Evolutionary conservation across 2,888 invertebrate genomes (phyloP).

Genomic region (Amorpha juglandis): DNA sequence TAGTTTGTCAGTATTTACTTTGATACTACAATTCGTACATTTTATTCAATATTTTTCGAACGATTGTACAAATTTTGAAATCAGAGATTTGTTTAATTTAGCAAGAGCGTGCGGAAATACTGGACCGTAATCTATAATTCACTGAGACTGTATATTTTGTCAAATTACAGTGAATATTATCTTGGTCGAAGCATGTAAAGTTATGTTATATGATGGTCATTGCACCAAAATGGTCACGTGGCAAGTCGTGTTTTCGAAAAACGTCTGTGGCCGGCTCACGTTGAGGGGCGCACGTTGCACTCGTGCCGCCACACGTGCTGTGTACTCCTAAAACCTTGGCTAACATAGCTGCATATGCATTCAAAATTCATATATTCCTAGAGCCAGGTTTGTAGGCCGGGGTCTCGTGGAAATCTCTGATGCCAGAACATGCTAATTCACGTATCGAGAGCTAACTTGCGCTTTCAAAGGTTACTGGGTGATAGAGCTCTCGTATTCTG

Average conservation of each 20-base stretch:
- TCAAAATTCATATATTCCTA: constrained; percentile 63
- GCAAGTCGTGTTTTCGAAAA: constrained; percentile 28
- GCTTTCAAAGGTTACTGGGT: constrained; percentile 37
- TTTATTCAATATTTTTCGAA: neutral
- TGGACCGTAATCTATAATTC: neutral
- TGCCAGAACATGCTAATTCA: constrained; percentile 42
- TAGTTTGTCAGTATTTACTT: neutral
- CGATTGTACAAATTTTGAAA: neutral
- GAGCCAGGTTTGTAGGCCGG: constrained; percentile 56
- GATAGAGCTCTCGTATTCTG: too few species aligned
- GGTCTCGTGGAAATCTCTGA: constrained; percentile 44
- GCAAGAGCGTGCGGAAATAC: neutral
- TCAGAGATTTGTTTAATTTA: neutral
- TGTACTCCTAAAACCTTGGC: constrained; percentile 48
- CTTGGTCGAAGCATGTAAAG: neutral
- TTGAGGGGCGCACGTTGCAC: constrained; percentile 45
- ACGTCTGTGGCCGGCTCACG: constrained; percentile 46
- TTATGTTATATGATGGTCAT: neutral
- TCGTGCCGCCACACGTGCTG: constrained; percentile 55
- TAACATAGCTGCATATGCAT: constrained; percentile 42
- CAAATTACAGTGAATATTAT: neutral
- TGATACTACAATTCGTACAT: neutral
- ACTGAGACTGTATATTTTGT: neutral
- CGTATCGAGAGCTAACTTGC: constrained; percentile 43
- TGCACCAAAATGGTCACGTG: constrained; percentile 33